Conservation (phyloP, 2,888 invertebrate species). For the Heliconius sara region DNA sequence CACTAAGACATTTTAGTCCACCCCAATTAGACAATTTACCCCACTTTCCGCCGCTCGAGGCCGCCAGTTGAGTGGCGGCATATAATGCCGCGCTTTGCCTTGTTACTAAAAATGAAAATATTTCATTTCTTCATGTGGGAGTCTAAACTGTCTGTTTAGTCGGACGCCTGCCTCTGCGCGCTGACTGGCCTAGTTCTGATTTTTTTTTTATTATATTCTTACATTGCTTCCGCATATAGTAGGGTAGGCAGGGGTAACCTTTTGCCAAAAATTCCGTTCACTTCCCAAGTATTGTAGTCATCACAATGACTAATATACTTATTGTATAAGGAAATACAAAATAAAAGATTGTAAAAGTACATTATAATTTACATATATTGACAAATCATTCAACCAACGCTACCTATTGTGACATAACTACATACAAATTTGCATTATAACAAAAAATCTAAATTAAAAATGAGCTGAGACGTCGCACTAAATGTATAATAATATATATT, state of each 20-base stretch:
- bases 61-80: no score
- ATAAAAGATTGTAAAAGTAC: constrained; percentile 19
- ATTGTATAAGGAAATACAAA: constrained; percentile 22
- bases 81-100: no score
- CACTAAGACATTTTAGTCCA: no score
- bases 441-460: constrained; percentile 28
- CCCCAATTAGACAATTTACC: no score
- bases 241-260: neutral
- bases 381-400: constrained; percentile 48
- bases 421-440: constrained; percentile 34
- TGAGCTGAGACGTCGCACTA: constrained; percentile 30
- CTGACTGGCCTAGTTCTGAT: no score
- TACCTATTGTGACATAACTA: constrained; percentile 48
- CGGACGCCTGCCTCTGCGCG: no score
- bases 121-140: no score
- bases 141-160: no score
- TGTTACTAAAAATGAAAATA: no score
- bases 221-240: neutral
- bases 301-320: neutral
- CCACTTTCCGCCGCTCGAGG: no score
- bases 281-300: neutral
- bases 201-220: no score
- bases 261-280: neutral
- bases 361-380: constrained; percentile 53
- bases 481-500: no score